Conservation (phyloP, 2,888 invertebrate genomes). For the Drosophila meridiana region DNA sequence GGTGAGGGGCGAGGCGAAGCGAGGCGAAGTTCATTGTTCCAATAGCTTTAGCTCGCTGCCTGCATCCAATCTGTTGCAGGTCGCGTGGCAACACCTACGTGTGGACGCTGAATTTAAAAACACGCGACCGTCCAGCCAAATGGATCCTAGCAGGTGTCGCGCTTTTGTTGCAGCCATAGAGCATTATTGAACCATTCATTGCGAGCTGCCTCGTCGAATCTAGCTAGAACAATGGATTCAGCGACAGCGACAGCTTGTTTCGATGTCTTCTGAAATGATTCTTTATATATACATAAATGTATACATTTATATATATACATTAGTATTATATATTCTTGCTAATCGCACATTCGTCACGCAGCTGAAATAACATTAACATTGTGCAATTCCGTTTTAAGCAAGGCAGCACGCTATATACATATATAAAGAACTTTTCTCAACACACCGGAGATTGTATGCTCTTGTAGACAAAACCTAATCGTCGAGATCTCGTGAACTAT, state of each 20-base stretch:
- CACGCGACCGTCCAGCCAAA: conserved; percentile 94
- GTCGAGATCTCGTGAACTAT: no score
- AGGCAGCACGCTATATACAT: neutral
- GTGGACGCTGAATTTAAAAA: conserved; percentile 97
- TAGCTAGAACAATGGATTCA: neutral
- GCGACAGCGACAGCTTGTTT: neutral
- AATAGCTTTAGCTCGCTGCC: neutral
- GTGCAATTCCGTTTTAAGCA: conserved; percentile 15
- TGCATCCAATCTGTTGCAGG: conserved; percentile 81
- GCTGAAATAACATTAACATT: conserved; percentile 26
- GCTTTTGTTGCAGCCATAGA: conserved; percentile 90
- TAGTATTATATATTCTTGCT: conserved; percentile 18
- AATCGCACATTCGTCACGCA: conserved; percentile 15
- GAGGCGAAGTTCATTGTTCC: no score
- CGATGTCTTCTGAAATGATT: conserved; percentile 1
- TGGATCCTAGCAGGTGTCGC: conserved; percentile 98
- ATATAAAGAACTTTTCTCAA: neutral
- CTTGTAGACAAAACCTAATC: neutral
- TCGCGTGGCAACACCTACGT: conserved; percentile 96
- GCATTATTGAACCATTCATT: conserved; percentile 2
- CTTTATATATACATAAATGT: neutral
- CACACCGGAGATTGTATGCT: neutral
- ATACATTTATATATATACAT: neutral
- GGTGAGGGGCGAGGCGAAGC: conserved; percentile 83
- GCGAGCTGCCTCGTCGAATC: neutral